phyloP scores from a whole-genome alignment of 2,797 vertebrate species.

The Notolabrus celidotus region DNA sequence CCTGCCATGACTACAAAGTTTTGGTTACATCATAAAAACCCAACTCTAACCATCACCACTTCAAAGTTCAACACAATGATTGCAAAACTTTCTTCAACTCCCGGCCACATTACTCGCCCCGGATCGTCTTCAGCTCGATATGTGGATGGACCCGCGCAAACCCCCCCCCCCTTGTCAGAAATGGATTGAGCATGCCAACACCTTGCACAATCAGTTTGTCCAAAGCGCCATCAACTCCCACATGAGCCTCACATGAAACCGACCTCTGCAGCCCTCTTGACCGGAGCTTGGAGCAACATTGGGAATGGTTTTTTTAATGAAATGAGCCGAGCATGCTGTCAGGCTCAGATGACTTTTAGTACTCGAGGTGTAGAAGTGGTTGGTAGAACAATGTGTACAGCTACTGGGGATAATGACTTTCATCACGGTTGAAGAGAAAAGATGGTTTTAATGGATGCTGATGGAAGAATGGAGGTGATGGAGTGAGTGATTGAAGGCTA shows the following conservation, averaged over 20 bases:
- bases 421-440: conserved; percentile 18
- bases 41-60: neutral
- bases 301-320: conserved; percentile 62
- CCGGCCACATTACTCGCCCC: neutral
- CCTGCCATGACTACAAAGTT: no score
- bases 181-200: conserved; percentile 28
- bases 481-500: conserved; percentile 38
- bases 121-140: conserved; percentile 28
- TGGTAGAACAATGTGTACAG: conserved; percentile 12
- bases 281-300: conserved; percentile 38
- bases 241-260: conserved; percentile 40
- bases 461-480: conserved; percentile 12
- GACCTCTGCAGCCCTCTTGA: conserved; percentile 49
- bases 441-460: conserved; percentile 7
- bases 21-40: no score
- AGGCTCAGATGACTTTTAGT: conserved; percentile 18
- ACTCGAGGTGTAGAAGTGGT: conserved; percentile 24
- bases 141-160: conserved; percentile 7
- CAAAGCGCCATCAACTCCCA: conserved; percentile 35
- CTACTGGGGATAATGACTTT: conserved; percentile 43
- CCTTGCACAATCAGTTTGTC: conserved; percentile 39
- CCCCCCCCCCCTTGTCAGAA: conserved; percentile 43
- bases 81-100: neutral
- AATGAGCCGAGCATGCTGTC: conserved; percentile 47
- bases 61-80: neutral